Conservation (phyloP, 2,888 invertebrate genomes). For the Sepiola atlantica region DNA sequence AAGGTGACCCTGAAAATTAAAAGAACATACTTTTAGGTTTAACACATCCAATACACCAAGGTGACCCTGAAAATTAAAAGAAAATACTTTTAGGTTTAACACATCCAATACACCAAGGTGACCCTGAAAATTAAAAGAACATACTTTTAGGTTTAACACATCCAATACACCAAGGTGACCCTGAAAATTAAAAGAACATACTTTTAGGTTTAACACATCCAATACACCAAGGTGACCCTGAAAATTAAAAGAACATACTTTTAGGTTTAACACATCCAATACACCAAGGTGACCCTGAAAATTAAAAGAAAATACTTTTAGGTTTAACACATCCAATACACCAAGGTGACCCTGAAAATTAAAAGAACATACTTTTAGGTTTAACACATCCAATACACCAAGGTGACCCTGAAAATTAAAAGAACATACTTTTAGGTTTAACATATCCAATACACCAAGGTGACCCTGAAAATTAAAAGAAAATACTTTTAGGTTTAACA, state of each 20-base stretch:
- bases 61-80: slow-evolving; percentile 64
- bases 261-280: slow-evolving; percentile 65
- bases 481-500: not conserved
- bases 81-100: not conserved
- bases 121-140: slow-evolving; percentile 60
- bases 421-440: not conserved
- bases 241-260: not conserved
- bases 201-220: slow-evolving; percentile 60
- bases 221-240: slow-evolving; percentile 72
- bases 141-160: slow-evolving; percentile 52
- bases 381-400: slow-evolving; percentile 71
- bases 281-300: slow-evolving; percentile 71
- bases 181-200: slow-evolving; percentile 53
- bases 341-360: slow-evolving; percentile 69
- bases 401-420: slow-evolving; percentile 66
- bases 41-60: slow-evolving; percentile 72
- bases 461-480: slow-evolving; percentile 65
- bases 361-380: not conserved
- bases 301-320: not conserved
- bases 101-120: slow-evolving; percentile 73
- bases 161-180: slow-evolving; percentile 73
- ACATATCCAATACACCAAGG: slow-evolving; percentile 72
- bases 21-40: not conserved
- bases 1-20: slow-evolving; percentile 65
- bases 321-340: slow-evolving; percentile 67